phyloP scores from a whole-genome alignment of 2,797 vertebrate genomes.

The Heteromormyrus szaboi region DNA sequence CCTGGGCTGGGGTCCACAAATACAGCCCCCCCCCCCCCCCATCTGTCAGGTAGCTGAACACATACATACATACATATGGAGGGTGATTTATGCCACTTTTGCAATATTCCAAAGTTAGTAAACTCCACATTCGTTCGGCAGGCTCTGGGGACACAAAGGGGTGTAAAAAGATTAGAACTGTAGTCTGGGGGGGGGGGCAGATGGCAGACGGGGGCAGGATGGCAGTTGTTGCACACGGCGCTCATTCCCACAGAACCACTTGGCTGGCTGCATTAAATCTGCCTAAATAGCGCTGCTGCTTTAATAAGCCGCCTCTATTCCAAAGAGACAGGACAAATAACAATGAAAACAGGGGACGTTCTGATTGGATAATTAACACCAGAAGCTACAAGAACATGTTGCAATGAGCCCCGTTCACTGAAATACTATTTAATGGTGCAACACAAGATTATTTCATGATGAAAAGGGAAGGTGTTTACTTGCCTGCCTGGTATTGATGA shows the following conservation, averaged over 20 bases:
- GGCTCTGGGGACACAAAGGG: conserved; percentile 41
- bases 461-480: neutral
- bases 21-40: neutral
- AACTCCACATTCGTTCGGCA: conserved; percentile 43
- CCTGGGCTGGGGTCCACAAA: neutral
- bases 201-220: neutral
- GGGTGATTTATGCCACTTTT: neutral
- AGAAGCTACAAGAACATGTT: neutral
- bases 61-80: neutral
- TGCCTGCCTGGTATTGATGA: neutral
- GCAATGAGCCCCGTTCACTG: neutral
- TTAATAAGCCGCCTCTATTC: neutral
- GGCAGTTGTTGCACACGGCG: neutral
- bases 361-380: neutral
- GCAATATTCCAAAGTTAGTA: conserved; percentile 38
- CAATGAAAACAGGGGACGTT: neutral
- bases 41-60: neutral
- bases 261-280: neutral
- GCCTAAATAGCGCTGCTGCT: neutral
- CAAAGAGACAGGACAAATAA: neutral
- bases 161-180: conserved; percentile 57
- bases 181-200: conserved; percentile 4
- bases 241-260: neutral
- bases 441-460: neutral
- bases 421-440: neutral